Evolutionary conservation across 2,113 vertebrate species (phyloP).

Genomic region (Pithys albifrons): DNA sequence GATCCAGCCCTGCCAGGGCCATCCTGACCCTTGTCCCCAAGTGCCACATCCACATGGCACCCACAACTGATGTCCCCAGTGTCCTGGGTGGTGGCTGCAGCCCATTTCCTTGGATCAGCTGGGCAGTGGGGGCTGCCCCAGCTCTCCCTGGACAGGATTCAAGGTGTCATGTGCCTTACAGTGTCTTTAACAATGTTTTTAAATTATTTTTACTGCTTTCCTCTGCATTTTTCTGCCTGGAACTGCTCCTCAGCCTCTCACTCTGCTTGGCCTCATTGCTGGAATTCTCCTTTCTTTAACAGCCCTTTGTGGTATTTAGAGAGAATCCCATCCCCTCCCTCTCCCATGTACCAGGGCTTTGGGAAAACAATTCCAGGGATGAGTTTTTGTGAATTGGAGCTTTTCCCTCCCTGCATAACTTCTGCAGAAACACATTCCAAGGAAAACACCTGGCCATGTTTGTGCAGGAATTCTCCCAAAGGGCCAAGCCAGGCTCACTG

Average conservation of each 20-base stretch:
- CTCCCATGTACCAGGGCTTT: fast-evolving
- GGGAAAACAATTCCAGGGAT: fast-evolving
- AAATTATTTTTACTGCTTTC: not conserved
- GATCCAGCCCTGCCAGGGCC: not conserved
- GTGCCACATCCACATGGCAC: not conserved
- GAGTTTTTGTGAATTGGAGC: not conserved
- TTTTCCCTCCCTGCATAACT: not conserved
- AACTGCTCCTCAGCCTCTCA: fast-evolving
- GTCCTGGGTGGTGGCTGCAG: not conserved
- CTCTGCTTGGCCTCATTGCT: fast-evolving
- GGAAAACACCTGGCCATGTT: fast-evolving
- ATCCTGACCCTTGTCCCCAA: not conserved
- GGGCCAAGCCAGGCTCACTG: not conserved
- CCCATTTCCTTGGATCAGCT: too few relatives aligned
- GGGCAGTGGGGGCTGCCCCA: too few relatives aligned
- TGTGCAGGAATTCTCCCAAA: not conserved
- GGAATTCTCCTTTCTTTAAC: not conserved
- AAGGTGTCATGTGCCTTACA: not conserved
- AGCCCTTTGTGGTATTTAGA: not conserved
- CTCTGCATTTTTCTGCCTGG: not conserved
- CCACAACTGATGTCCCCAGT: fast-evolving
- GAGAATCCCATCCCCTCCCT: not conserved
- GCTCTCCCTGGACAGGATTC: not conserved
- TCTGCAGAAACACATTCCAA: not conserved
- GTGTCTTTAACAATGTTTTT: not conserved